Evolutionary conservation across 1,140 invertebrate genomes (phyloP), one percentile per base, ranked within the genome.

Genomic region (Lamellibrachia luymesi): DNA sequence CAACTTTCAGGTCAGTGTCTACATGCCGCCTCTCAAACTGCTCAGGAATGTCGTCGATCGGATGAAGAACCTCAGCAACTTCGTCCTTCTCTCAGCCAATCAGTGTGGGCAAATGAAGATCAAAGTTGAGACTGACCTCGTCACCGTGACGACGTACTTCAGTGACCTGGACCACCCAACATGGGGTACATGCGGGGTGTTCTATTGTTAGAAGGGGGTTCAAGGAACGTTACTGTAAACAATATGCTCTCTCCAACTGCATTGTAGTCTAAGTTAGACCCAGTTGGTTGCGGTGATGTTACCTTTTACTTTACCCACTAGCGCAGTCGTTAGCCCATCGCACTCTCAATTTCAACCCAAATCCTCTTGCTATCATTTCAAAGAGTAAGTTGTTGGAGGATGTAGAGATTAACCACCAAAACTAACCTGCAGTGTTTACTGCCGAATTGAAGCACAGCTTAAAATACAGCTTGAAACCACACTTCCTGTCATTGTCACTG

Each of bases 101-200:
- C 97, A 97, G 56, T 96, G 96, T 93, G 98, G 98, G 13, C 97
- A 97, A 94, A 96, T 98, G 27, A 97, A 97, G 92, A 95, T 98
- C 2, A 97, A 97, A 94, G 97, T 98, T 10, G 97, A 97, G 94
- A 98, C 98, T 4, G 97, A 98, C 94, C 97, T 97, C 95, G 98
- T 98, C 0, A 97, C 97, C 22, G 97, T 98, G 27, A 97, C 98
- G 22, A 98, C 98, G 0, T 97, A 98, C 94, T 98, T 98, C 95
- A 97, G 97, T 94, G 97, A 97, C 94, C 95, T 97, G 1, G 91
- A 95, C 51, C 95, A 95, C 90, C 95, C 95, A 92, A 93, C 64
- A 93, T 95, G 89, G 94, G 94, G 95, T 96, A 93, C 95, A 94
- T 94, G 96, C 25, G 50, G 38, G 2, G 8, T 92, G 17, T 91